phyloP scores from a whole-genome alignment of 2,797 vertebrate species.

The Cetoscarus ocellatus region DNA sequence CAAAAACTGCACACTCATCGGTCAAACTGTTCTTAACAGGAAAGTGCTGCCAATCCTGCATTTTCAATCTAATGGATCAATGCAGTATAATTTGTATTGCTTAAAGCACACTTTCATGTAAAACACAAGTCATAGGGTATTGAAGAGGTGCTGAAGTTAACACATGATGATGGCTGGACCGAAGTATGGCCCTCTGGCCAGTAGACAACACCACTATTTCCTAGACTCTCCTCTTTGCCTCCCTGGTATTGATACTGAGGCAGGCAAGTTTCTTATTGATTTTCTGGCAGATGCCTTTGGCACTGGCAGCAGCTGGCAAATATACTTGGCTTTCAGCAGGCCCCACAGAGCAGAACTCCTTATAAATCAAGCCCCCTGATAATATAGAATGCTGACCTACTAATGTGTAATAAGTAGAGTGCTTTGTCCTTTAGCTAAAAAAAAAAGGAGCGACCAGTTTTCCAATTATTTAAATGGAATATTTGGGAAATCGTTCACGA shows the following conservation, averaged over 20 bases:
- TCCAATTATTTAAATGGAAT: conserved; percentile 54
- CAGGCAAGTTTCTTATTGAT: conserved; percentile 77
- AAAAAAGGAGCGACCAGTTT: conserved; percentile 43
- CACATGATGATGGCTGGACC: conserved; percentile 44
- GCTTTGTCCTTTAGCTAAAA: conserved; percentile 42
- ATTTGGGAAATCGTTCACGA: conserved; percentile 41
- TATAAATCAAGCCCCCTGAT: conserved; percentile 79
- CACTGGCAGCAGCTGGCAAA: conserved; percentile 74
- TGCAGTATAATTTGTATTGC: conserved; percentile 2
- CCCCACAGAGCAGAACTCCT: conserved; percentile 56
- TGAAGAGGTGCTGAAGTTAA: conserved; percentile 12
- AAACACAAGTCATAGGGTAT: background rate
- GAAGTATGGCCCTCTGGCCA: conserved; percentile 24
- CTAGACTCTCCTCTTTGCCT: conserved; percentile 39
- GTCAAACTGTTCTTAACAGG: conserved; percentile 9
- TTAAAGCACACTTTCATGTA: conserved; percentile 1
- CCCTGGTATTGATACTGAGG: conserved; percentile 54
- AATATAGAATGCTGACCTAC: conserved; percentile 78
- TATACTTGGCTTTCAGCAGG: conserved; percentile 79
- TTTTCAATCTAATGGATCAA: conserved; percentile 6
- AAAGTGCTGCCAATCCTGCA: conserved; percentile 1
- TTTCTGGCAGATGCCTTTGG: conserved; percentile 81
- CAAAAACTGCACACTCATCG: conserved; percentile 6
- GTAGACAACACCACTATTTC: conserved; percentile 45
- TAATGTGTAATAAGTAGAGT: conserved; percentile 83